A percentile compares a stretch with the other conserved stretches of the same genome.
Conservation (phyloP, 1,140 invertebrate genomes). For the Euura saliciscinereae region DNA sequence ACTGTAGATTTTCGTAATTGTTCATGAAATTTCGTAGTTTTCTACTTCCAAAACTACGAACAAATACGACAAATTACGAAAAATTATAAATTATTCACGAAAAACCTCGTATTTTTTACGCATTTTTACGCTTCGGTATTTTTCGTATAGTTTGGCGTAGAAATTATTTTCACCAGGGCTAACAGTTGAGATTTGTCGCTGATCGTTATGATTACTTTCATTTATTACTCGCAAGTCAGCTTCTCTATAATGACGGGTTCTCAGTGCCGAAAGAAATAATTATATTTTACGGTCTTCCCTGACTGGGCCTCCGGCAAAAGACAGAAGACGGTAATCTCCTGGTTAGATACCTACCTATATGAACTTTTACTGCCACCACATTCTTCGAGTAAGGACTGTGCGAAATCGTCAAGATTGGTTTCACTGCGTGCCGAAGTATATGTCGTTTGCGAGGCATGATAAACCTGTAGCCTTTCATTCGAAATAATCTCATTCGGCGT, state of each 20-base stretch:
- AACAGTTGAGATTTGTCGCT: neutral
- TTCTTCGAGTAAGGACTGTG: neutral
- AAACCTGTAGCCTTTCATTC: too few relatives aligned
- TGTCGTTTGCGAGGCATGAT: neutral
- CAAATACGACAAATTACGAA: too few relatives aligned
- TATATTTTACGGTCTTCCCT: neutral
- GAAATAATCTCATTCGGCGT: too few relatives aligned
- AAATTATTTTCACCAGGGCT: too few relatives aligned
- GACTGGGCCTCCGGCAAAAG: neutral
- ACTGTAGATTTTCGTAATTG: too few relatives aligned
- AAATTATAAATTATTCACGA: too few relatives aligned
- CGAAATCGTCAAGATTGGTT: neutral
- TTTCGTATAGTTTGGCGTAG: too few relatives aligned
- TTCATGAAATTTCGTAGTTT: too few relatives aligned
- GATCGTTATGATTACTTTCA: neutral
- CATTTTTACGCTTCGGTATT: too few relatives aligned
- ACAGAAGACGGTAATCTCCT: neutral
- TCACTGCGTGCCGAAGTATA: neutral
- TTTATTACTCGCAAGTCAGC: neutral
- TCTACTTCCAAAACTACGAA: too few relatives aligned
- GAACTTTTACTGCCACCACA: neutral
- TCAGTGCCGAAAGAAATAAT: slow-evolving; percentile 7
- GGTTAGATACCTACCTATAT: neutral
- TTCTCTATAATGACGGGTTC: slow-evolving; percentile 3
- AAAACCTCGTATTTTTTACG: too few relatives aligned